Base-by-base conservation (phyloP, 1,140 invertebrate genomes). In the Formica selysi region DNA sequence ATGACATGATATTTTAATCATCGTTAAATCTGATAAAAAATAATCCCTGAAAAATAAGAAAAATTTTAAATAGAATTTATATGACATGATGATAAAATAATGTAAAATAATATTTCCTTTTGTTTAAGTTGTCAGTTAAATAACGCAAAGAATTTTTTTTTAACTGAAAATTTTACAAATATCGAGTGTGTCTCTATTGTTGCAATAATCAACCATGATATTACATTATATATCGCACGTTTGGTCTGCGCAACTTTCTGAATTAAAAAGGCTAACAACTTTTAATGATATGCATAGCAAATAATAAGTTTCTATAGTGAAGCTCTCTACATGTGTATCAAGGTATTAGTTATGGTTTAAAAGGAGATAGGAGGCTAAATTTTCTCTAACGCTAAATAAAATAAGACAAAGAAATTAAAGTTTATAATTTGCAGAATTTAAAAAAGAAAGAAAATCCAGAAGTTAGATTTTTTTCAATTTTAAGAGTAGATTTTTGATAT, bases 281-380 rank as follows among this genome's bases (percentile, higher is more conserved):
- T 80, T 80, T 80, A 80, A 80, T 80, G 22, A 80, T 70, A 80
- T 70, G 48, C 38, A 80, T 80, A 57, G 65, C 36, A 70, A 57
- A 70, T 51, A 65, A 44, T 41, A 80, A 54, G 78, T 41, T 80
- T 32, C 48, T 41, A 32, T n/a, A 80, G 32, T 51, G 51, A 41
- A 29, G 48, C 48, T 51, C 0, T 51, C 48, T 51, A 19, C 16
- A 13, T 19, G 48, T 48, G 3, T 51, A 51, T 51, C 16, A 38
- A 68, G n/a, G 16, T 48, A 22, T 67, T 38, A 79, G 44, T n/a
- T 38, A 36, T 51, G 0, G 26, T 29, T 29, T 41, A 59, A 57
- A 59, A 51, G 29, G 13, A 26, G 36, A 59, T 41, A 29, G 26
- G 26, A 29, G 26, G 10, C 36, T 80, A 38, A 68, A 26, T 59